phyloP scores from a whole-genome alignment of 1,140 invertebrate species.

The Lepeophtheirus salmonis region DNA sequence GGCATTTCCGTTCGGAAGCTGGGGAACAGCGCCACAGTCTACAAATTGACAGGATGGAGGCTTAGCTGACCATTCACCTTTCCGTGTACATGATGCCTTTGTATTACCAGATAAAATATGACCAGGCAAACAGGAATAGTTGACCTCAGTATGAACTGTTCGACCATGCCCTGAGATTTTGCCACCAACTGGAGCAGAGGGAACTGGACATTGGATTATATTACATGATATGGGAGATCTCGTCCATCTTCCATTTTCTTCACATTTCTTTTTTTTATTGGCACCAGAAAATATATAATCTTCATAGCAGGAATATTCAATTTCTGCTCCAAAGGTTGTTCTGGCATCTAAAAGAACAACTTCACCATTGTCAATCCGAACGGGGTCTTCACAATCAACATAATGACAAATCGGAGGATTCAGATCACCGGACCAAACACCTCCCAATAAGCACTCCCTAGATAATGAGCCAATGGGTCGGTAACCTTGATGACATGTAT shows the following conservation, averaged over 20 bases:
- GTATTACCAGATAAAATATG: conserved; percentile 52
- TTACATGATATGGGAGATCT: conserved; percentile 46
- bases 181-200: conserved; percentile 2
- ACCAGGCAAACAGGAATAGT: conserved; percentile 54
- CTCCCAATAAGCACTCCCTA: conserved; percentile 9
- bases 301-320: conserved; percentile 51
- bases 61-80: neutral
- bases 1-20: neutral
- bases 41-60: conserved; percentile 2
- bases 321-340: conserved; percentile 48
- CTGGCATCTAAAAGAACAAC: conserved; percentile 43
- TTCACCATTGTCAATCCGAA: conserved; percentile 47
- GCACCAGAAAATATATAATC: conserved; percentile 61
- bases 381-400: conserved; percentile 55
- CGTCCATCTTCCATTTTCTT: conserved; percentile 56
- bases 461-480: neutral
- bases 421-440: conserved; percentile 13
- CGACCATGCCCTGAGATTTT: conserved; percentile 1
- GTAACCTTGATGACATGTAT: conserved; percentile 11
- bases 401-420: conserved; percentile 28
- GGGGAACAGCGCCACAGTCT: conserved; percentile 5
- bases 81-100: neutral
- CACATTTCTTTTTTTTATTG: conserved; percentile 48
- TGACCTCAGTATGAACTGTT: conserved; percentile 33
- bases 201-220: conserved; percentile 14